These are phyloP conservation scores for Venusia cambrica DNA, from an alignment of 2,888 invertebrate genomes.

Conservation along the genomic window DNA sequence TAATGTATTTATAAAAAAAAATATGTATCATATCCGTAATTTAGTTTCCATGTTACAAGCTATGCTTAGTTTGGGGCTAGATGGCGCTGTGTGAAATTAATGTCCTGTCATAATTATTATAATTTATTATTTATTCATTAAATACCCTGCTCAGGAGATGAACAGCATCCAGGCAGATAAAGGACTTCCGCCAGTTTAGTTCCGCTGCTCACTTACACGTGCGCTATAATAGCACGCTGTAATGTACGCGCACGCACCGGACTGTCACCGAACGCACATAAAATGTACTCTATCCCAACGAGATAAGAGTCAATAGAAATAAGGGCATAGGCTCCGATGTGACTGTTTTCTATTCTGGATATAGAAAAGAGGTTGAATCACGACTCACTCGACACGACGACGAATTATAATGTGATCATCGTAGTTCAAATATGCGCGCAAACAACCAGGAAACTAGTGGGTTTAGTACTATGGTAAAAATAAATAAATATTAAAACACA, in stretches of 20 bases:
- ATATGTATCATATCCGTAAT: too few species aligned
- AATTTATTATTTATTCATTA: too few species aligned
- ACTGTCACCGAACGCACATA: conserved; percentile 17
- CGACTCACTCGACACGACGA: too few species aligned
- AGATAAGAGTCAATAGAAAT: conserved; percentile 5
- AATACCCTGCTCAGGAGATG: conserved; percentile 54
- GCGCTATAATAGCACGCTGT: conserved; percentile 30
- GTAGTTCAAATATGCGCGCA: conserved; percentile 30
- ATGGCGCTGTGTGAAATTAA: too few species aligned
- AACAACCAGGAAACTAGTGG: conserved; percentile 1
- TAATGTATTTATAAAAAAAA: too few species aligned
- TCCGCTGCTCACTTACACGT: conserved; percentile 55
- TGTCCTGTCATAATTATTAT: too few species aligned
- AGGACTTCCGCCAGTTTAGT: conserved; percentile 68
- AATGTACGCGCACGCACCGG: conserved; percentile 28
- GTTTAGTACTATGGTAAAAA: too few species aligned
- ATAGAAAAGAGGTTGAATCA: conserved; percentile 27
- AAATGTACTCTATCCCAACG: conserved; percentile 3
- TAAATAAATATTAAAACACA: too few species aligned
- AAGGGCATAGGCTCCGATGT: neutral
- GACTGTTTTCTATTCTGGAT: too few species aligned
- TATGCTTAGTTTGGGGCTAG: too few species aligned
- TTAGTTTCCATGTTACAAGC: too few species aligned
- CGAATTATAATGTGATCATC: conserved; percentile 43
- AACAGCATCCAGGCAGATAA: conserved; percentile 59